phyloP scores from a whole-genome alignment of 2,113 vertebrate genomes.

The Paradoxurus hermaphroditus region DNA sequence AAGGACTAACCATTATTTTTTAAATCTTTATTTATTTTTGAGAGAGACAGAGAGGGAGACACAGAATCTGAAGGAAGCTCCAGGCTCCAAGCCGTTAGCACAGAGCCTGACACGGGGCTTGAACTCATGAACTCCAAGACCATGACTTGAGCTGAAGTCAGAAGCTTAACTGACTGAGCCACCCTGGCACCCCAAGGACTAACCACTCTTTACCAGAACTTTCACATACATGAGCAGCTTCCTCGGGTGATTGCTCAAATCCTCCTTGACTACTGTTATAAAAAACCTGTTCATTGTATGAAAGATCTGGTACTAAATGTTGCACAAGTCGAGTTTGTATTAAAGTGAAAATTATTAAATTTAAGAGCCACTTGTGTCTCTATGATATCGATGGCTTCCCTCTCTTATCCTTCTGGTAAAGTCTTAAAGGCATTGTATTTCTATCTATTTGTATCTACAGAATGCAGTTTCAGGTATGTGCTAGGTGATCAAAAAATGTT shows the following conservation, averaged over 20 bases:
- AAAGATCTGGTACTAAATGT: background rate
- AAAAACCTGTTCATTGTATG: background rate
- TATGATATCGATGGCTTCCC: background rate
- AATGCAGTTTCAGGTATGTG: background rate
- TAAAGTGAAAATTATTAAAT: background rate
- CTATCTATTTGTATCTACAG: background rate
- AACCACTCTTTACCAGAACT: background rate
- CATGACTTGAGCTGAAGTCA: no score
- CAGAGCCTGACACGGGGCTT: no score
- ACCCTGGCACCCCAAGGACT: background rate
- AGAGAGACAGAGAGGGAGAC: no score
- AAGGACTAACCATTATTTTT: background rate
- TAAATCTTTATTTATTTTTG: no score
- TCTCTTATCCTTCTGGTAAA: background rate
- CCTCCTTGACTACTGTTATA: background rate
- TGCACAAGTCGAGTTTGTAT: background rate
- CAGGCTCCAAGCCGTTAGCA: no score
- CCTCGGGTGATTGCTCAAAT: background rate
- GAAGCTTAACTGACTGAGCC: no score
- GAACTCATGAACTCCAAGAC: no score
- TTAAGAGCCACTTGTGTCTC: background rate
- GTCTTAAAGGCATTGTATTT: background rate
- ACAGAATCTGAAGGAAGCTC: no score
- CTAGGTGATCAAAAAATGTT: background rate
- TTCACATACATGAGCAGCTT: background rate